These are phyloP conservation scores for Oreochromis spilurus DNA, from an alignment of 2,113 vertebrate species.

Conservation along the genomic window DNA sequence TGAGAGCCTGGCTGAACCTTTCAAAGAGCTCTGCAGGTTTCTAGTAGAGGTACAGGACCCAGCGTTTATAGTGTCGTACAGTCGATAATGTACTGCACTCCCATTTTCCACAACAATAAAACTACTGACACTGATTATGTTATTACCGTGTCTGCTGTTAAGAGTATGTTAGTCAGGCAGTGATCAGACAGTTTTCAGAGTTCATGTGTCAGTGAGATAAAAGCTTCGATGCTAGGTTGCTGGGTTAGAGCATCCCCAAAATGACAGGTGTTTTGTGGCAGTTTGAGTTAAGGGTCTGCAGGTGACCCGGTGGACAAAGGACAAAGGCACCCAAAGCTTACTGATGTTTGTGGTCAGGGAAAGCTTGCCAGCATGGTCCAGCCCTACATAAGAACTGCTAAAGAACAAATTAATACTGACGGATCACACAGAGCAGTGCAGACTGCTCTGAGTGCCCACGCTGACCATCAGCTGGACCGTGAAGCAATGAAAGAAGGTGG, in stretches of 20 bases:
- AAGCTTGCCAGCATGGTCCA: not conserved
- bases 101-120: not conserved
- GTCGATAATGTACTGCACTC: not conserved
- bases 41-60: slow-evolving; percentile 70
- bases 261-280: not conserved
- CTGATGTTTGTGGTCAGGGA: not conserved
- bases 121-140: not conserved
- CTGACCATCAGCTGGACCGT: not conserved
- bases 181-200: not conserved
- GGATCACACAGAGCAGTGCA: not conserved
- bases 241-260: not conserved
- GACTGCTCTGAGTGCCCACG: not conserved
- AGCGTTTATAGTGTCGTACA: not conserved
- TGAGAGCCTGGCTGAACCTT: slow-evolving; percentile 75
- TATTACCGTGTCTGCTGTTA: not conserved
- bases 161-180: not conserved
- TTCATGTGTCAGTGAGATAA: not conserved
- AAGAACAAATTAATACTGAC: not conserved
- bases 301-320: not conserved
- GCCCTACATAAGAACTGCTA: not conserved
- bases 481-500: not conserved
- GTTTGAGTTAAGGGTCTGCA: not conserved
- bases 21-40: slow-evolving; percentile 79
- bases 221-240: not conserved
- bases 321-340: not conserved